A percentile compares a stretch with the other conserved stretches of the same genome.
Evolutionary conservation across 2,113 vertebrate genomes (phyloP).

Genomic region (Eptesicus fuscus): DNA sequence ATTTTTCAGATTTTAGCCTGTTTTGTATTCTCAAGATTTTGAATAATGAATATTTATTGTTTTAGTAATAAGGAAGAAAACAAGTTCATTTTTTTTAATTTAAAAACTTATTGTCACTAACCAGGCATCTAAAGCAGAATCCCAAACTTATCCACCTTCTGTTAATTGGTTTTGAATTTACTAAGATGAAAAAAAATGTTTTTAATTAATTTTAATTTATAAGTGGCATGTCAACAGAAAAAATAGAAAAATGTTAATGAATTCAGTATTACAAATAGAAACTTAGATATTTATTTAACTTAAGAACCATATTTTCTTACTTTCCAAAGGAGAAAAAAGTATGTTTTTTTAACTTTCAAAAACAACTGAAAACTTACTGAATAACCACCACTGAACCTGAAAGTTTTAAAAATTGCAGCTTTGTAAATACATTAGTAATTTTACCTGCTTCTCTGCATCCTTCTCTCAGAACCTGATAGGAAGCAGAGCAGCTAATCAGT

Average conservation of each 20-base stretch:
- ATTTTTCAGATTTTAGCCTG: neutral
- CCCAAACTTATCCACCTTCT: neutral
- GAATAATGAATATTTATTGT: neutral
- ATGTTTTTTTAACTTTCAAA: neutral
- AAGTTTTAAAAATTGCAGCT: neutral
- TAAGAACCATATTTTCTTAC: neutral
- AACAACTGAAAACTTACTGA: neutral
- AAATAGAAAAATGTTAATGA: neutral
- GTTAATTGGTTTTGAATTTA: conserved; percentile 32
- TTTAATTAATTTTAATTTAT: conserved; percentile 17
- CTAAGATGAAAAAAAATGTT: neutral
- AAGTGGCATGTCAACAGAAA: neutral
- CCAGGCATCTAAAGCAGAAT: neutral
- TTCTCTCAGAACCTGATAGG: neutral
- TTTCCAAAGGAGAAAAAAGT: neutral
- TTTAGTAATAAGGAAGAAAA: neutral
- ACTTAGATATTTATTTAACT: neutral
- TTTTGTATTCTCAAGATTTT: conserved; percentile 8
- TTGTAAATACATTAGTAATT: neutral
- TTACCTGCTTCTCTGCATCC: neutral
- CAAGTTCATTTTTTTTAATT: neutral
- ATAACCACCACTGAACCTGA: neutral
- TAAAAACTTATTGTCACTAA: neutral
- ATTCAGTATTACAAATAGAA: neutral
- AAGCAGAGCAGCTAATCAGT: neutral